phyloP scores from a whole-genome alignment of 1,140 invertebrate genomes.

The Drosophila suzukii region DNA sequence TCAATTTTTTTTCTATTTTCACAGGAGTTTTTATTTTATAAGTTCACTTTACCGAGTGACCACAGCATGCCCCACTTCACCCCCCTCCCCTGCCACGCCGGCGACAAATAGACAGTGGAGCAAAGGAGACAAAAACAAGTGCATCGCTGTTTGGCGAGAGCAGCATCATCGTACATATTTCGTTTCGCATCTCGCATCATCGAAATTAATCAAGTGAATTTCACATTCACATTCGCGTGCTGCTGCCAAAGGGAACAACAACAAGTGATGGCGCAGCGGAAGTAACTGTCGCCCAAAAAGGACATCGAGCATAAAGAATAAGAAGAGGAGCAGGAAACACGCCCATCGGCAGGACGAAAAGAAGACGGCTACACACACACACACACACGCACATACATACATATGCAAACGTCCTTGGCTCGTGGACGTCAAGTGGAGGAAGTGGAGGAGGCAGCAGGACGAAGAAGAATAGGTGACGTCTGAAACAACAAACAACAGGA shows the following conservation, averaged over 20 bases:
- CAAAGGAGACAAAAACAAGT: slow-evolving; percentile 28
- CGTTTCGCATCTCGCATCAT: slow-evolving; percentile 8
- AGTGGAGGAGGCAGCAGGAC: slow-evolving; percentile 14
- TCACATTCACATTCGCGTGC: slow-evolving; percentile 17
- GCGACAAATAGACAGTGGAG: slow-evolving; percentile 11
- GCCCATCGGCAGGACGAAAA: slow-evolving; percentile 16
- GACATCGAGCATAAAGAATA: slow-evolving; percentile 28
- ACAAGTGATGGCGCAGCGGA: slow-evolving; percentile 32
- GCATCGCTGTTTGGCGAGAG: slow-evolving; percentile 21
- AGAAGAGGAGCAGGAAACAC: slow-evolving; percentile 17
- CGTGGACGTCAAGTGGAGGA: slow-evolving; percentile 17
- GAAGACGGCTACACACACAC: slow-evolving; percentile 2
- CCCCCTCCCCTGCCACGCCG: background rate
- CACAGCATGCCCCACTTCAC: background rate
- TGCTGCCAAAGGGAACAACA: slow-evolving; percentile 27
- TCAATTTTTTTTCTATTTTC: no score
- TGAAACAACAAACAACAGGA: slow-evolving; percentile 12
- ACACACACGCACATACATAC: slow-evolving; percentile 5
- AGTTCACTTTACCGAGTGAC: background rate
- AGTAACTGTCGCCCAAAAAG: slow-evolving; percentile 18
- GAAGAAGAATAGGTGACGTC: slow-evolving; percentile 26
- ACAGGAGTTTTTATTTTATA: background rate
- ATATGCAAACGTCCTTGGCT: slow-evolving; percentile 40
- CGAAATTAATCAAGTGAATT: slow-evolving; percentile 40
- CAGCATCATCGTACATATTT: slow-evolving; percentile 1